phyloP scores from a whole-genome alignment of 2,113 vertebrate genomes.

The Trogon surrucura region DNA sequence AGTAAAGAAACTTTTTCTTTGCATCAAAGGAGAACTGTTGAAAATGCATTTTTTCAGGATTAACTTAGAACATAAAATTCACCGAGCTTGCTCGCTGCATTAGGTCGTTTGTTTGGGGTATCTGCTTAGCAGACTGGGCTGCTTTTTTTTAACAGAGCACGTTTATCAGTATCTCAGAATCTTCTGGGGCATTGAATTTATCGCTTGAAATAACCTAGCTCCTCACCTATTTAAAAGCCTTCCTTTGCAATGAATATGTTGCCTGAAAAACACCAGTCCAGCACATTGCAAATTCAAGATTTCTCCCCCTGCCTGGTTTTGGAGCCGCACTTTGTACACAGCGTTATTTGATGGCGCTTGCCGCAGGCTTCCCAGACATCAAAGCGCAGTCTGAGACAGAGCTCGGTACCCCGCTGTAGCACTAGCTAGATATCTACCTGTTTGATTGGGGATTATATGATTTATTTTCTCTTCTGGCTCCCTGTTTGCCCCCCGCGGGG shows the following conservation, averaged over 20 bases:
- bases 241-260: not conserved
- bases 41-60: conserved; percentile 50
- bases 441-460: not conserved
- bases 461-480: conserved; percentile 27
- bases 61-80: conserved; percentile 31
- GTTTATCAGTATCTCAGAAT: not conserved
- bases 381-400: conserved; percentile 37
- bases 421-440: not conserved
- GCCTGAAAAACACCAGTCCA: not conserved
- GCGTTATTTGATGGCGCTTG: conserved; percentile 48
- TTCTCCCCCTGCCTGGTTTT: conserved; percentile 14
- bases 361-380: conserved; percentile 25
- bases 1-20: conserved; percentile 54
- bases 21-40: conserved; percentile 44
- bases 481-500: not conserved
- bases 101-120: conserved; percentile 16
- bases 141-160: not conserved
- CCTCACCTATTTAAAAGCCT: conserved; percentile 5
- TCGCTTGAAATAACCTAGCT: not conserved
- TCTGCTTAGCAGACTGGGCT: not conserved
- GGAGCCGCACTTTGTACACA: conserved; percentile 26
- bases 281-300: conserved; percentile 27
- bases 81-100: not conserved
- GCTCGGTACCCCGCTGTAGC: not conserved
- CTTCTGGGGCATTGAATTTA: not conserved